Evolutionary conservation across 2,113 vertebrate genomes (phyloP), one percentile per base, ranked within the genome.

Genomic region (Pardalotus punctatus): DNA sequence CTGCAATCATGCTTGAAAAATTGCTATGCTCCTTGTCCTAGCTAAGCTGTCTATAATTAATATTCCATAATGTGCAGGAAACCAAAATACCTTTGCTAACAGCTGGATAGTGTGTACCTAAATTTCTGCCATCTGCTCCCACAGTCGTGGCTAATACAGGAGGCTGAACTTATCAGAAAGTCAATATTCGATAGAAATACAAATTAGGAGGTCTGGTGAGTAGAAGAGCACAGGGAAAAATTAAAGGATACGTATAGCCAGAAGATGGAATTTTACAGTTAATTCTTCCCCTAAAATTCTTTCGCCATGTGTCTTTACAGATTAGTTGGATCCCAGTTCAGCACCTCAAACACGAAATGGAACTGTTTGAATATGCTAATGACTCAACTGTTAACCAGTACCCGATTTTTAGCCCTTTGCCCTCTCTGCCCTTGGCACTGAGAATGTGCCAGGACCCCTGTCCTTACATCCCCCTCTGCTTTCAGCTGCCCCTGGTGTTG

Each of bases 61-160:
- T 79, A 91, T 90, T 74, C 38, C 33, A 62, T 83, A 66, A 79
- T 42, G 25, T 67, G 42, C 29, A 66, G n/a, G 74, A 89, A 93
- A 95, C 31, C 12, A 92, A 93, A 81, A 93, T 82, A 90, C 61
- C 70, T 79, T 64, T 94, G 69, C 76, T 90, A 95, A 91, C 60
- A 96, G 64, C 72, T 92, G 87, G 70, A 70, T 58, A 87, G 54
- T 23, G 13, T 85, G 48, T 88, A 71, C 42, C 60, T 94, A 82
- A 65, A 76, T 88, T 84, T 84, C 92, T 85, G 71, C 82, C 94
- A 94, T 94, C 74, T 91, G 70, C 40, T 94, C 28, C 35, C 81
- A 22, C 51, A 51, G 40, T 57, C 60, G n/a, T 45, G 76, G 38
- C 51, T 92, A 86, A 77, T 86, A 58, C n/a, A 61, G 45, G 48